Base-by-base conservation (phyloP, 2,888 invertebrate species). In the Drosophila demipolita region DNA sequence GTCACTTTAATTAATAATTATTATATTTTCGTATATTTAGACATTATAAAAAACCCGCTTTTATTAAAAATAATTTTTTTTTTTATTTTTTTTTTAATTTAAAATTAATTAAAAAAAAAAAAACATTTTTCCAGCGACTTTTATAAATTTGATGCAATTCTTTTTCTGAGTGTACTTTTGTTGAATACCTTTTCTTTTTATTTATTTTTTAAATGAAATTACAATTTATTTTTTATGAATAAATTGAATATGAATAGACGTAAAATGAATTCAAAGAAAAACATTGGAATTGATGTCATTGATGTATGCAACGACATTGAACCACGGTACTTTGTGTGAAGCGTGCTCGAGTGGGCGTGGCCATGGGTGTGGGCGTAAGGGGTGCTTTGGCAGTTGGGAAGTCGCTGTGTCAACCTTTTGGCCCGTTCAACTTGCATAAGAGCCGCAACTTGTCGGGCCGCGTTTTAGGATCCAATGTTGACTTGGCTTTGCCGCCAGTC, bases 401-500 rank as follows among this genome's bases (percentile, higher is more conserved):
- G 50, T 32, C 62, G 33, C 48, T 48, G 61, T 67, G 78, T 71
- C 58, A 78, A 78, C 58, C 63, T 66, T 61, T 66, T 66, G 54
- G 54, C 66, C 53, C 73, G 52, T 53, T 53, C 59, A 66, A 54
- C 62, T 65, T 62, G 76, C 67, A 68, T 65, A 57, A 60, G 15
- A 54, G 59, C 69, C 38, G 60, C 54, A 66, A 60, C 66, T 76
- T 66, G 71, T 55, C 33, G 68, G 53, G 57, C 57, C 73, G 79
- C 75, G 66, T 54, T 78, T 77, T 71, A 45, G 52, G 66, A 40
- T 64, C 57, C 57, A 74, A 67, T 70, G 81, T 77, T 81, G 74
- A 72, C 81, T 77, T 80, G 78, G 74, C 63, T 71, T 68, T 72
- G 75, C 66, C 67, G 65, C 57, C 60, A 69, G 73, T 73, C 72